Conservation (phyloP, 2,113 vertebrate genomes). For the Ameiurus melas region DNA sequence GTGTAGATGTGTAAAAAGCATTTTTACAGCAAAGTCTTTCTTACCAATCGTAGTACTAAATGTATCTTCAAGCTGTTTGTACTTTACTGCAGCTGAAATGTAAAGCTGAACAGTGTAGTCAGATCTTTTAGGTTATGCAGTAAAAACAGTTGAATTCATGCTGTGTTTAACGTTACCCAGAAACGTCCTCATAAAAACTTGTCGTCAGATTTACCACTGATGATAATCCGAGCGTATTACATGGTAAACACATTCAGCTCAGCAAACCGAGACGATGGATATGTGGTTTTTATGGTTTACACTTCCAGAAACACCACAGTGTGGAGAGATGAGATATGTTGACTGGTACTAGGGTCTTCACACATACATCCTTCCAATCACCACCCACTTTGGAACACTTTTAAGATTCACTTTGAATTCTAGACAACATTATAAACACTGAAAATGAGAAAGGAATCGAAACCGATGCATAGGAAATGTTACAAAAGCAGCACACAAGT, state of each 20-base stretch:
- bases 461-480: slow-evolving; percentile 28
- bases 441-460: slow-evolving; percentile 12
- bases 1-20: background rate
- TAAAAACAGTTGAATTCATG: background rate
- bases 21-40: background rate
- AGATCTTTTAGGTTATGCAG: background rate
- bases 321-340: background rate
- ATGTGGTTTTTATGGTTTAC: slow-evolving; percentile 9
- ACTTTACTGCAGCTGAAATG: background rate
- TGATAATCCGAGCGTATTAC: background rate
- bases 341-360: background rate
- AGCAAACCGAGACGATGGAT: slow-evolving; percentile 20
- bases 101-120: background rate
- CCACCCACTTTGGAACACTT: slow-evolving; percentile 38
- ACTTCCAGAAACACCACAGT: background rate
- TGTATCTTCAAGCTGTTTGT: background rate
- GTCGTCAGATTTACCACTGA: background rate
- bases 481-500: slow-evolving; percentile 6
- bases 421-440: background rate
- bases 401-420: background rate
- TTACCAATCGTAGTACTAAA: no score
- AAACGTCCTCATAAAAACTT: background rate
- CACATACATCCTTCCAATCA: background rate
- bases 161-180: background rate
- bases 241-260: background rate